Conservation (phyloP, 2,797 vertebrate genomes). For the Pelodytes ibericus region DNA sequence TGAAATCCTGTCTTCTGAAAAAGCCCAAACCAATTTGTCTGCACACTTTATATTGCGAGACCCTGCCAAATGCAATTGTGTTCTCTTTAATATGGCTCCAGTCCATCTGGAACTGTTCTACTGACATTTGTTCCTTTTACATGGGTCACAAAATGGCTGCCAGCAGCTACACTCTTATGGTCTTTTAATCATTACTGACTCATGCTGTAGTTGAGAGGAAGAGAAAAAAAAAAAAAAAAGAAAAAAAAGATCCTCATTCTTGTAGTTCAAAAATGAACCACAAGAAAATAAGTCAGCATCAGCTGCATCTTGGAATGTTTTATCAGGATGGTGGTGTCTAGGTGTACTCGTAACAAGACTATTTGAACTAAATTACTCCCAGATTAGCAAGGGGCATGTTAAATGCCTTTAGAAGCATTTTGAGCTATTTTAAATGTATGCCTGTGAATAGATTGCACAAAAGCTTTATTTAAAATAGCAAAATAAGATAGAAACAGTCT, state of each 20-base stretch:
- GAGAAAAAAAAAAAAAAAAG: background rate
- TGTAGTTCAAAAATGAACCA: background rate
- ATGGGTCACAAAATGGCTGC: constrained; percentile 30
- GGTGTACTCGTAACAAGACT: too few relatives aligned
- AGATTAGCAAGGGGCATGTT: too few relatives aligned
- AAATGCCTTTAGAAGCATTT: too few relatives aligned
- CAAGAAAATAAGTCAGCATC: background rate
- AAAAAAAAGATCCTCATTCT: background rate
- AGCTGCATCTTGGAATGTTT: background rate
- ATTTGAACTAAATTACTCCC: too few relatives aligned
- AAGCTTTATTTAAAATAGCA: too few relatives aligned
- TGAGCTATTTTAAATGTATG: too few relatives aligned
- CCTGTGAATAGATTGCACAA: too few relatives aligned
- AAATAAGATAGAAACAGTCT: too few relatives aligned
- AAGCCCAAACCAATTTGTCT: constrained; percentile 12
- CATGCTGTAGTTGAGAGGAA: background rate
- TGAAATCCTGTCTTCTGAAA: background rate
- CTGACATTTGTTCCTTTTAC: constrained; percentile 22
- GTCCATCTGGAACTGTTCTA: constrained; percentile 30
- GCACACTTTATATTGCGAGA: constrained; percentile 4
- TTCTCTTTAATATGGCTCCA: constrained; percentile 32
- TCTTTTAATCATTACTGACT: constrained; percentile 10
- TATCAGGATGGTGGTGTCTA: background rate
- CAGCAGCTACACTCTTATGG: constrained; percentile 8
- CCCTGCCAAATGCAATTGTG: constrained; percentile 23